Percentiles rank a stretch among this genome's conserved stretches.
phyloP scores from a whole-genome alignment of 2,797 vertebrate species.

The Halcyon badia region DNA sequence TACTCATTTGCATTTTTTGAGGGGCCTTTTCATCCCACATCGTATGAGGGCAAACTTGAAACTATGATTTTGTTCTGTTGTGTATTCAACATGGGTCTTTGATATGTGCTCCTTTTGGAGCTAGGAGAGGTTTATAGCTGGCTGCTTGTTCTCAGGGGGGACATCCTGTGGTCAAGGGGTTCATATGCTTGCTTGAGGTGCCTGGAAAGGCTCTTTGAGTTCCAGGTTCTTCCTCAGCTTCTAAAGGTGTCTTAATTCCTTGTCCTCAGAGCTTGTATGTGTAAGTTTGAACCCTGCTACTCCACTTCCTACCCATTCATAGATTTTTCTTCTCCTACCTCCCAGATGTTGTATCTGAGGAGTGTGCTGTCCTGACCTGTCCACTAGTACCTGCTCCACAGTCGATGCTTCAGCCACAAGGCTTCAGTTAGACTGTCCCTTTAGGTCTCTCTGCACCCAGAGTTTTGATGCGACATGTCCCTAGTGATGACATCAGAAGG shows the following conservation, averaged over 20 bases:
- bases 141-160: neutral
- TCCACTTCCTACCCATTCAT: neutral
- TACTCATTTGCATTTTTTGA: fast-evolving
- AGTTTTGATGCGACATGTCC: neutral
- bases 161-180: fast-evolving
- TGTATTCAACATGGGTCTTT: fast-evolving
- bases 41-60: neutral
- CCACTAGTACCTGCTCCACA: neutral
- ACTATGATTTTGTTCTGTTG: neutral
- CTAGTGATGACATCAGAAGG: neutral
- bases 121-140: neutral
- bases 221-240: neutral
- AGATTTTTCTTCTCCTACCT: neutral
- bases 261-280: fast-evolving
- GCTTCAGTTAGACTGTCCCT: neutral
- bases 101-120: neutral
- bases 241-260: neutral
- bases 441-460: neutral
- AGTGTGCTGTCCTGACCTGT: neutral
- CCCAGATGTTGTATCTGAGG: neutral
- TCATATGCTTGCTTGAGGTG: neutral
- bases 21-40: neutral
- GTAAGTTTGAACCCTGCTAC: neutral
- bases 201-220: neutral
- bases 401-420: fast-evolving